Evolutionary conservation across 2,113 vertebrate genomes (phyloP).

Genomic region (Antechinus flavipes): DNA sequence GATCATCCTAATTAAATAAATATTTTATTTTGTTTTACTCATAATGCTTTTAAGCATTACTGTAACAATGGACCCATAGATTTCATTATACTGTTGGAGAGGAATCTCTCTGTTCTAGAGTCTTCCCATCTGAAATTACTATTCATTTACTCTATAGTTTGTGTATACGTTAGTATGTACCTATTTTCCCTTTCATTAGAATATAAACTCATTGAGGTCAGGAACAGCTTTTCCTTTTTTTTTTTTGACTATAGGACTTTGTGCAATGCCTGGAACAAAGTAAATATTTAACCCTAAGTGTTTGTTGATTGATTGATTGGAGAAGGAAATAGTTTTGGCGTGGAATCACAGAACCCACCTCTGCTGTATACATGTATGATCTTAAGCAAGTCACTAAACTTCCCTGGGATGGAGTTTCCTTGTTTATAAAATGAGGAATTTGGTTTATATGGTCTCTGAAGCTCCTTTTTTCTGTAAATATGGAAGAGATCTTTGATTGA

Average conservation of each 20-base stretch:
- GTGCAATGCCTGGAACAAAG: background rate
- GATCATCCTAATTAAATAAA: background rate
- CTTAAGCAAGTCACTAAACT: background rate
- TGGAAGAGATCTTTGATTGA: background rate
- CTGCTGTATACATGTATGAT: background rate
- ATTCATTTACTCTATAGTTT: background rate
- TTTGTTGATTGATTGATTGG: background rate
- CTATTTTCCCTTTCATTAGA: background rate
- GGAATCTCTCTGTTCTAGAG: background rate
- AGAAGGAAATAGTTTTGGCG: background rate
- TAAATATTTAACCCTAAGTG: background rate
- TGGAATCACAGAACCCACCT: background rate
- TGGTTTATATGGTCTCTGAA: background rate
- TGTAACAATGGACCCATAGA: background rate
- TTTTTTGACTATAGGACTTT: background rate
- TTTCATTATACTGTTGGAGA: background rate
- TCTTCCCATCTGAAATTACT: background rate
- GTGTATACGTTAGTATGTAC: background rate
- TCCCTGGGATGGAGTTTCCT: background rate
- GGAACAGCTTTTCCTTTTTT: background rate
- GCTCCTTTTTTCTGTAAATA: background rate
- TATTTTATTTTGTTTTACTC: background rate
- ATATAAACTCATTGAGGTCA: background rate
- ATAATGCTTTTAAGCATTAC: background rate
- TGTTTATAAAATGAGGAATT: background rate